A percentile compares a stretch with the other conserved stretches of the same genome.
Evolutionary conservation across 1,140 invertebrate genomes (phyloP).

Genomic region (Euglossa dilemma): DNA sequence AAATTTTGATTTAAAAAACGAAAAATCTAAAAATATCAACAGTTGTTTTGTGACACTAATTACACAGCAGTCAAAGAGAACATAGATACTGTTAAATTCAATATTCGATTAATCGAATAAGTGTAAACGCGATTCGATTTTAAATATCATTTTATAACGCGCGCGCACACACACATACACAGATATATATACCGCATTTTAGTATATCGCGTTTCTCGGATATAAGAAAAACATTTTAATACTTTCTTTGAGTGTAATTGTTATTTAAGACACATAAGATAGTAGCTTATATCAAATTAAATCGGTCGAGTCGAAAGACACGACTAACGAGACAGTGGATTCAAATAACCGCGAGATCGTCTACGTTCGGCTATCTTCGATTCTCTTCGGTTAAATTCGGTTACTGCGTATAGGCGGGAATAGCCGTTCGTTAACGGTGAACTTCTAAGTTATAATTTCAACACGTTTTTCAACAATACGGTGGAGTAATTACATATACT

Average conservation of each 20-base stretch:
- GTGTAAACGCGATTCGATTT: not conserved
- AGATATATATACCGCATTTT: not conserved
- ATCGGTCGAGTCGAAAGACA: not conserved
- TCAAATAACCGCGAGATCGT: not conserved
- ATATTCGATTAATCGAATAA: constrained; percentile 1
- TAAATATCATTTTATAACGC: not conserved
- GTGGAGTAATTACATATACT: not conserved
- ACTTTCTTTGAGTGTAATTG: not conserved
- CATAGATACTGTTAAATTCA: not conserved
- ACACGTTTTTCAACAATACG: not conserved
- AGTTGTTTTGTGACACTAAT: constrained; percentile 3
- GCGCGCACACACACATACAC: not conserved
- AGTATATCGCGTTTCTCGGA: not conserved
- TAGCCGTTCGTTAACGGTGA: not conserved
- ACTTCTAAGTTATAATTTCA: not conserved
- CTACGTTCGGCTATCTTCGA: not conserved
- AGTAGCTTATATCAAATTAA: not conserved
- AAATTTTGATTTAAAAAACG: not conserved
- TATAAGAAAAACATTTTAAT: constrained; percentile 19
- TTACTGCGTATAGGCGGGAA: not conserved
- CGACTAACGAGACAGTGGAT: not conserved
- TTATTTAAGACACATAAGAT: not conserved
- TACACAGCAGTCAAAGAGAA: not conserved
- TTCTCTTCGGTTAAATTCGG: not conserved
- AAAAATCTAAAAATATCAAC: not conserved